Base-by-base conservation (phyloP, 2,888 invertebrate species). In the Brenthis hecate region DNA sequence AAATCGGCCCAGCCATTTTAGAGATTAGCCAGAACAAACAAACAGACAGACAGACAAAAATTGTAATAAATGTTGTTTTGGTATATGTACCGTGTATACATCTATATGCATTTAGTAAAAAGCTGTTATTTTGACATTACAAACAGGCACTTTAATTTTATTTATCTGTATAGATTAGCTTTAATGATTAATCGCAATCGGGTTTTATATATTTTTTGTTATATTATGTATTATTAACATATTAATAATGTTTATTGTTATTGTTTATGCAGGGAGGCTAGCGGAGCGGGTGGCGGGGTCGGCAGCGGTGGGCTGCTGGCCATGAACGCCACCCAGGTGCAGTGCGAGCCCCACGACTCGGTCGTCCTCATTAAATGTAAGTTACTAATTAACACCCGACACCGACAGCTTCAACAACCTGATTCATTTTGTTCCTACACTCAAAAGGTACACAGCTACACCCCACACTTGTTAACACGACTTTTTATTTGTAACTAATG, bases 351-450 rank as follows among this genome's bases (percentile, higher is more conserved):
- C 89, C 94, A 94, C 86, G 95, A 95, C 91, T 95, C 95, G 80
- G 95, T 95, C 84, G 95, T 95, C 79, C 94, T 95, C 88, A 95
- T 95, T 84, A 95, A 95, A 93, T 95, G 95, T 95, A 93, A 95
- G 95, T 72, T 43, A 54, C 53, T 94, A 82, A 56, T 67, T 66
- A 55, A 62, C 63, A 53, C 55, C 51, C 56, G 50, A 66, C 16
- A 60, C 50, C 43, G 23, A 58, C 58, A 13, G 47, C 66, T 60
- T 43, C 50, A 62, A 54, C 54, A 16, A 48, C 66, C 60, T 43
- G 50, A 13, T 61, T 62, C 55, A 16, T 56, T 67, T n/a, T 47
- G 6, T 51, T 50, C 36, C 23, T 28, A 56, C 48, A 50, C 16
- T 66, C 56, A 54, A 56, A 56, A 8, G 16, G 14, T 53, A 16